Percentiles rank a stretch among this genome's conserved stretches.
phyloP scores from a whole-genome alignment of 2,888 invertebrate species.

The Philereme vetulata region DNA sequence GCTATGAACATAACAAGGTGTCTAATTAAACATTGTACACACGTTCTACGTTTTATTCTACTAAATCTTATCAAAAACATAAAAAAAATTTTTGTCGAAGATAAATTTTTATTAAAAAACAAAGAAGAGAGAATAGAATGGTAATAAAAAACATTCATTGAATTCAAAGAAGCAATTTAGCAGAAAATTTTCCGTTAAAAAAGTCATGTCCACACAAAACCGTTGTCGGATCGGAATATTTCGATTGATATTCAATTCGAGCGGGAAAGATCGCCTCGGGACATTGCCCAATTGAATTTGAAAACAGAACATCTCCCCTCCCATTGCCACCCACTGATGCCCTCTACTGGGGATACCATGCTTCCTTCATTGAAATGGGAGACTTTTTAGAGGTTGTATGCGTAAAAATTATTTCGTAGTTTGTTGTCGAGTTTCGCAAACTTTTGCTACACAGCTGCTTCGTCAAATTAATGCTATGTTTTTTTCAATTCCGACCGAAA shows the following conservation, averaged over 20 bases:
- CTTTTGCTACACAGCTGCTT: slow-evolving; percentile 2
- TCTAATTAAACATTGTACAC: no score
- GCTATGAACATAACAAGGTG: no score
- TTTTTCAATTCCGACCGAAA: no score
- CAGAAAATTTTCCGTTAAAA: slow-evolving; percentile 12
- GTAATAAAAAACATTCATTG: neutral
- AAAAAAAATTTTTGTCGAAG: neutral
- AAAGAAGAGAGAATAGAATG: neutral
- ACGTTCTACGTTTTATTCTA: no score
- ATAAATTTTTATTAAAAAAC: neutral
- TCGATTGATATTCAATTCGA: slow-evolving; percentile 82
- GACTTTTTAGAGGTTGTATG: no score
- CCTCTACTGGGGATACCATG: slow-evolving; percentile 47
- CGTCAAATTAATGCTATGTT: neutral
- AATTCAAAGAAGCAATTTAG: slow-evolving; percentile 17
- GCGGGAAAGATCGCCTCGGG: slow-evolving; percentile 81
- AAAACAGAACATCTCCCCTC: slow-evolving; percentile 72
- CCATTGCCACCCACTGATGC: slow-evolving; percentile 35
- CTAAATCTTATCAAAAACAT: no score
- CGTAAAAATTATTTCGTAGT: neutral
- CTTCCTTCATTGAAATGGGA: slow-evolving; percentile 2
- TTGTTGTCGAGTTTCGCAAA: slow-evolving; percentile 3
- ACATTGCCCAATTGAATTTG: slow-evolving; percentile 82
- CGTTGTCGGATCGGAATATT: slow-evolving; percentile 51
- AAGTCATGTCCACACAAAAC: slow-evolving; percentile 61